Evolutionary conservation across 2,888 invertebrate genomes (phyloP), one percentile per base, ranked within the genome.

Genomic region (Ctenicera cuprea): DNA sequence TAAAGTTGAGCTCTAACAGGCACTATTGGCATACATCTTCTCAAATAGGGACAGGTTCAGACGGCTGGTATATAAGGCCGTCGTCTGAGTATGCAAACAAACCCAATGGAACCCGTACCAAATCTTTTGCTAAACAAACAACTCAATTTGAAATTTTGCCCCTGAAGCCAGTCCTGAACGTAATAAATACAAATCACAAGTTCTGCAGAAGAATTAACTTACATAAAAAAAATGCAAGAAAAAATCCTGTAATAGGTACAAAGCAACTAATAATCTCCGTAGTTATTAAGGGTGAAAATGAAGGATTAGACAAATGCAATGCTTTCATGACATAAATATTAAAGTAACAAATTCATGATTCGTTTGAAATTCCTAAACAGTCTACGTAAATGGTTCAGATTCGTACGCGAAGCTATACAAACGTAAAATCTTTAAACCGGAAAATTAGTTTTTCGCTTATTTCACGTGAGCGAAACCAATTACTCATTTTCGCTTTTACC

Each of bases 381-480:
- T 41, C n/a, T 14, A 41, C 43, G 43, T 5, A 26, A 26, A 26
- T 26, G 26, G 26, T 26, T 26, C 26, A 5, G 26, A 5, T 26
- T 26, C 26, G 26, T 26, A 26, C 43, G 43, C 9, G 43, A 8
- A 41, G 43, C n/a, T n/a, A n/a, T 26, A 5, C 26, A 45, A 45
- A 18, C 7, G 18, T 18, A 45, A 9, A 45, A 50, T 50, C 63
- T 30, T 16, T 33, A 48, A 64, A 64, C 41, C 65, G 38, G 37
- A 54, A 66, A 66, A 66, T 66, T 66, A 66, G 20, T 52, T 66
- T 37, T 66, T 41, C 52, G 52, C 33, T 52, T 66, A 66, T n/a
- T 8, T 52, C n/a, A 30, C 26, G 50, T 50, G 50, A 50, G 20
- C 20, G 12, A n/a, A 50, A 26, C 11, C 50, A 18, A 20, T 50